phyloP scores from a whole-genome alignment of 2,888 invertebrate genomes.

The Achlya flavicornis region DNA sequence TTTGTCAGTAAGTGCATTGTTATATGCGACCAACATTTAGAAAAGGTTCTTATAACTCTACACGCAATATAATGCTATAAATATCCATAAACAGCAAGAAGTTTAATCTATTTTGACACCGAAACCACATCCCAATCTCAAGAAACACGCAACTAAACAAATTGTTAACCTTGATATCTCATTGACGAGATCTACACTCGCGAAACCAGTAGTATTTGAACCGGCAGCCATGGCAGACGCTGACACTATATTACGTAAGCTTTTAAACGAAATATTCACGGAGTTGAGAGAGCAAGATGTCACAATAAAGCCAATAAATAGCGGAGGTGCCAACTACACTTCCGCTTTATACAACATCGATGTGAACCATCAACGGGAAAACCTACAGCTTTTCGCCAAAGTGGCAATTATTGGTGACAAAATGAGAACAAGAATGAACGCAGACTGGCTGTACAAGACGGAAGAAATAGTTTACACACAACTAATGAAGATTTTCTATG shows the following conservation, averaged over 20 bases:
- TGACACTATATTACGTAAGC: slow-evolving; percentile 35
- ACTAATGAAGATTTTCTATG: slow-evolving; percentile 31
- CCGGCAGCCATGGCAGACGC: slow-evolving; percentile 45
- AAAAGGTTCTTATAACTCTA: neutral
- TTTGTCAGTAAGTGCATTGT: neutral
- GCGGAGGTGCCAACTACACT: slow-evolving; percentile 57
- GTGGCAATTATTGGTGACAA: slow-evolving; percentile 44
- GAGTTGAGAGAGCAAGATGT: slow-evolving; percentile 32
- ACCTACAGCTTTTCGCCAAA: slow-evolving; percentile 56
- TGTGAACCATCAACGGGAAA: slow-evolving; percentile 26
- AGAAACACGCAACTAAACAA: neutral
- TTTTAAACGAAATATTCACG: slow-evolving; percentile 39
- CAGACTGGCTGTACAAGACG: slow-evolving; percentile 36
- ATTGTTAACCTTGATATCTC: slow-evolving; percentile 2
- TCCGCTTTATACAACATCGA: slow-evolving; percentile 44
- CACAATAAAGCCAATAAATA: slow-evolving; percentile 39
- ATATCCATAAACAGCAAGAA: neutral
- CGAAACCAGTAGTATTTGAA: slow-evolving; percentile 31
- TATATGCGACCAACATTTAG: neutral
- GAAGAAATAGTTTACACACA: slow-evolving; percentile 47
- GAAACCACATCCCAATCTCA: too few relatives aligned
- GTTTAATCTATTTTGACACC: too few relatives aligned
- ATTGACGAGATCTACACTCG: neutral
- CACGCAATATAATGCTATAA: neutral
- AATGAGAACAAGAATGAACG: slow-evolving; percentile 34